phyloP scores from a whole-genome alignment of 2,888 invertebrate genomes.

The Eulithis prunata region DNA sequence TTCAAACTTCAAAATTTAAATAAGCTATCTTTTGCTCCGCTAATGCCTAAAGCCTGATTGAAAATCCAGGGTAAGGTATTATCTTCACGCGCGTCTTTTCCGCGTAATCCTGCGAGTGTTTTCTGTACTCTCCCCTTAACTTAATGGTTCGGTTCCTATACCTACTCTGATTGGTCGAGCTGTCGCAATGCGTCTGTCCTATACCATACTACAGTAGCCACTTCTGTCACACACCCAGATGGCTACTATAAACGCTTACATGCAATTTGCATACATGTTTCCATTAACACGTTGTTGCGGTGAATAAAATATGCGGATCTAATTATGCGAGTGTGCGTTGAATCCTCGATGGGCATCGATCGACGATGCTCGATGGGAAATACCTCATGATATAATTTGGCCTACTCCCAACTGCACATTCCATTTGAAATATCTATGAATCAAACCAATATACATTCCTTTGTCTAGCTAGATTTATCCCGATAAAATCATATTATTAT shows the following conservation, averaged over 20 bases:
- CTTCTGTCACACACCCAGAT: slow-evolving; percentile 33
- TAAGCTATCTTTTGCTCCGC: no score
- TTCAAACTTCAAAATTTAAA: no score
- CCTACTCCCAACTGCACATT: slow-evolving; percentile 6
- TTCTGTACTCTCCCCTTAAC: no score
- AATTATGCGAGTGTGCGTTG: slow-evolving; percentile 30
- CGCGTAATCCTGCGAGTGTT: no score
- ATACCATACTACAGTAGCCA: slow-evolving; percentile 2
- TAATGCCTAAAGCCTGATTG: no score
- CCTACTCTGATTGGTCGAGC: not conserved
- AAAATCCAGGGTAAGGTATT: no score
- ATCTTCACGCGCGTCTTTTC: no score
- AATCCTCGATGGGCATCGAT: slow-evolving; percentile 28
- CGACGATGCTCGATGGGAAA: slow-evolving; percentile 14
- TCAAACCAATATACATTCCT: no score
- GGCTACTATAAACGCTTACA: slow-evolving; percentile 39
- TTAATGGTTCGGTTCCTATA: no score
- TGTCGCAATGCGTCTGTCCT: slow-evolving; percentile 25
- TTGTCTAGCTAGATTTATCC: no score
- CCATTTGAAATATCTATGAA: not conserved
- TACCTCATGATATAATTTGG: slow-evolving; percentile 14
- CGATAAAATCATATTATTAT: no score
- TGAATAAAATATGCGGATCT: slow-evolving; percentile 43
- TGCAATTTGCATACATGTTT: slow-evolving; percentile 41
- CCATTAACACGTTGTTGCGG: slow-evolving; percentile 40